Evolutionary conservation across 2,113 vertebrate genomes (phyloP).

Genomic region (Trematocara nigrifrons): DNA sequence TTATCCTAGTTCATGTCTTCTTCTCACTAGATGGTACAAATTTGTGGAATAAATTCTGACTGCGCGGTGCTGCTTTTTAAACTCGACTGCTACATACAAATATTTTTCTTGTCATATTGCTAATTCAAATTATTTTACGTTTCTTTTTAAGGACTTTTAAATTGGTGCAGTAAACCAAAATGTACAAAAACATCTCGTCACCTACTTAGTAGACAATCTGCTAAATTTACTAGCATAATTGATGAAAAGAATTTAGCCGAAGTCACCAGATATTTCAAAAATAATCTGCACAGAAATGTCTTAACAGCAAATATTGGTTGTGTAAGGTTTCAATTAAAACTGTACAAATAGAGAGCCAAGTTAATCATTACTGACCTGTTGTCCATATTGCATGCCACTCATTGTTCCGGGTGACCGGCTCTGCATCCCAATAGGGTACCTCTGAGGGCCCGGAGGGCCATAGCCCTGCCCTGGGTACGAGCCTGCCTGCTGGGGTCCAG

Average conservation of each 20-base stretch:
- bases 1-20: neutral
- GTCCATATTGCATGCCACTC: slow-evolving; percentile 86
- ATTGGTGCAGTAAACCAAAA: neutral
- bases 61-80: neutral
- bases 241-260: neutral
- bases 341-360: neutral
- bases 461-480: slow-evolving; percentile 90
- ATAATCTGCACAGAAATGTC: neutral
- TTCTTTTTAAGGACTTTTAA: neutral
- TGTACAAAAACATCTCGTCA: neutral
- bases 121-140: neutral
- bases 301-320: neutral
- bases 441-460: slow-evolving; percentile 84
- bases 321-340: neutral
- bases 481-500: slow-evolving; percentile 80
- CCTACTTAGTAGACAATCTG: neutral
- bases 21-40: neutral
- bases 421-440: slow-evolving; percentile 90
- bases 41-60: neutral
- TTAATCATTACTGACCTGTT: slow-evolving; percentile 78
- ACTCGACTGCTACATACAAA: neutral
- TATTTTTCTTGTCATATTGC: neutral
- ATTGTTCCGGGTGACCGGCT: slow-evolving; percentile 83
- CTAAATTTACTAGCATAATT: neutral
- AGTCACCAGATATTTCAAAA: neutral